phyloP scores from a whole-genome alignment of 92 coral and sea anemone genomes.

The Zoanthus sansibaricus region DNA sequence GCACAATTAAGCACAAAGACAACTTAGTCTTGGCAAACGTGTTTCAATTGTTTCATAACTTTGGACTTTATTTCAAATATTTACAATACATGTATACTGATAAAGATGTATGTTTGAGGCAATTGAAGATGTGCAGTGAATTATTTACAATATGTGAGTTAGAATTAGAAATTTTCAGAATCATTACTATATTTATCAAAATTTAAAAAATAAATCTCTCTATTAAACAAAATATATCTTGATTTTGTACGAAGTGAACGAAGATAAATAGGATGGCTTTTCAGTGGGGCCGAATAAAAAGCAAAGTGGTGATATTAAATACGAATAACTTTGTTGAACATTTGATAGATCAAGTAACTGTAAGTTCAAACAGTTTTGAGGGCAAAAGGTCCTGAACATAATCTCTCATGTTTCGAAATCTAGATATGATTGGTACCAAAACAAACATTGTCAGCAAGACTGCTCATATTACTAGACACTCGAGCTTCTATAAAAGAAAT shows the following conservation, averaged over 20 bases:
- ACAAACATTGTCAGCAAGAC: background rate
- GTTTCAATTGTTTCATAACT: background rate
- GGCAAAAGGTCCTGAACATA: background rate
- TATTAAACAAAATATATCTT: background rate
- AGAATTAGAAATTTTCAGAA: background rate
- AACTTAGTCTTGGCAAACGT: background rate
- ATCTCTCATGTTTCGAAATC: constrained; percentile 2
- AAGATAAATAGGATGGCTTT: background rate
- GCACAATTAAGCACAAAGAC: background rate
- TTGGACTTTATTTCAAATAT: constrained; percentile 36
- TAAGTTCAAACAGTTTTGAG: background rate
- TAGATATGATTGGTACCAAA: background rate
- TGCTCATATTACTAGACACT: background rate
- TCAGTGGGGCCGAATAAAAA: background rate
- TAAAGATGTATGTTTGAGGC: background rate
- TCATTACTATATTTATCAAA: background rate
- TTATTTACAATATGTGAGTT: constrained; percentile 9
- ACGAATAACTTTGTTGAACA: background rate
- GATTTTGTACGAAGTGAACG: background rate
- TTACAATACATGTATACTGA: constrained; percentile 16
- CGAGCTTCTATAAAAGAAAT: background rate
- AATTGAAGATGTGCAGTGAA: background rate
- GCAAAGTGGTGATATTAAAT: background rate
- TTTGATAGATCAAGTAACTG: background rate
- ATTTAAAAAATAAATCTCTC: constrained; percentile 18